phyloP scores from a whole-genome alignment of 2,797 vertebrate genomes.

The Orientallactaga sibirica region DNA sequence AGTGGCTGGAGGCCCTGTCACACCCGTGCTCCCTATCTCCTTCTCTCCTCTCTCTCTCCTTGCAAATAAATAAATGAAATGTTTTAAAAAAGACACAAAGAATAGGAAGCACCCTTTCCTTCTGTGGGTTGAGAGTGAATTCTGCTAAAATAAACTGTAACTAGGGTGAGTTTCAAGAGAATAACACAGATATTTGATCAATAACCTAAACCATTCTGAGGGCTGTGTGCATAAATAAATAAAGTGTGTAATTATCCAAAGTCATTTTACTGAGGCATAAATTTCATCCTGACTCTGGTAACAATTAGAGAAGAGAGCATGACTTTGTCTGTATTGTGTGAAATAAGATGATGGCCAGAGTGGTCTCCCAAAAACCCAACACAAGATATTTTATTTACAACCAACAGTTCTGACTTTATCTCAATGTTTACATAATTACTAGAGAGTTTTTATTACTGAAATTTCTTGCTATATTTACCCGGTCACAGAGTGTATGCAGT shows the following conservation, averaged over 20 bases:
- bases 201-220: conserved; percentile 31
- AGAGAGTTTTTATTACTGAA: background rate
- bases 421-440: background rate
- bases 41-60: no score
- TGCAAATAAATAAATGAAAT: no score
- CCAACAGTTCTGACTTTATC: background rate
- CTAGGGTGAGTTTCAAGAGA: background rate
- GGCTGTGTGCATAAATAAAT: background rate
- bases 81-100: no score
- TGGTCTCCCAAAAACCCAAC: background rate
- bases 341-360: background rate
- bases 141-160: no score
- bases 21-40: no score
- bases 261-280: conserved; percentile 16
- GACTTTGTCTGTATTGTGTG: conserved; percentile 20
- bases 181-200: background rate
- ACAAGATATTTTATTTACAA: background rate
- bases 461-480: background rate
- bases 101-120: accelerated
- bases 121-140: background rate
- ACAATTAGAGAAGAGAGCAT: conserved; percentile 12
- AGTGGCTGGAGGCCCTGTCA: no score
- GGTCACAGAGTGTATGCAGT: background rate
- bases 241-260: conserved; percentile 44
- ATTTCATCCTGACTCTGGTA: background rate